Evolutionary conservation across 2,797 vertebrate species (phyloP).

Genomic region (Rhinella marina): DNA sequence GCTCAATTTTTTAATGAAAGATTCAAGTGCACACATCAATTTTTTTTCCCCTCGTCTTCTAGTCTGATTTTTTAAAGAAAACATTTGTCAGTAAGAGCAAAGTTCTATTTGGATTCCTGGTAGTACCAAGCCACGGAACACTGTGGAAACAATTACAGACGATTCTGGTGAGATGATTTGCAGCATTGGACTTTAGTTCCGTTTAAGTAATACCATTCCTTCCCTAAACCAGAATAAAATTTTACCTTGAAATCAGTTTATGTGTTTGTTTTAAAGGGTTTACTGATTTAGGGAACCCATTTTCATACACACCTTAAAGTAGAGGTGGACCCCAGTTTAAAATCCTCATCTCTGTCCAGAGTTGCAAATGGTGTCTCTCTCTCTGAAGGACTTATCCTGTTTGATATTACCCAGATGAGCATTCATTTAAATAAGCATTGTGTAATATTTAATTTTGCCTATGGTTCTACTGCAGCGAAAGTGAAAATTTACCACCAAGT

Average conservation of each 20-base stretch:
- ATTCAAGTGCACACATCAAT: slow-evolving; percentile 77
- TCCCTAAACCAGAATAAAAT: neutral
- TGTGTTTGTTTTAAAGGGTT: neutral
- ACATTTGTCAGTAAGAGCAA: slow-evolving; percentile 67
- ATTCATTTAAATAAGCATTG: no score
- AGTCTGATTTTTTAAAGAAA: slow-evolving; percentile 66
- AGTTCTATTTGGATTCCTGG: slow-evolving; percentile 12
- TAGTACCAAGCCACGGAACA: neutral
- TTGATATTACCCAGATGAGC: no score
- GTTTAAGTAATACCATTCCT: neutral
- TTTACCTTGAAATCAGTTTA: neutral
- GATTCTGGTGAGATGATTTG: neutral
- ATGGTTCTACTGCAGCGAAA: no score
- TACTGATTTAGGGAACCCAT: no score
- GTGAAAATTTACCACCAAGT: no score
- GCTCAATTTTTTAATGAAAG: slow-evolving; percentile 78
- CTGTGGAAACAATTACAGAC: neutral
- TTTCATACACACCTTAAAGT: no score
- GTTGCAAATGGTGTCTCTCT: no score
- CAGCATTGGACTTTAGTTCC: neutral
- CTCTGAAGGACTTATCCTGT: no score
- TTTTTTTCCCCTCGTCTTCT: slow-evolving; percentile 58
- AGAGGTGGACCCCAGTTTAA: no score
- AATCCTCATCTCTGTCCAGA: no score
- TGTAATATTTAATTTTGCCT: no score